Percentiles rank a stretch among this genome's conserved stretches.
Evolutionary conservation across 2,888 invertebrate species (phyloP).

Genomic region (Platyscelio sp.): DNA sequence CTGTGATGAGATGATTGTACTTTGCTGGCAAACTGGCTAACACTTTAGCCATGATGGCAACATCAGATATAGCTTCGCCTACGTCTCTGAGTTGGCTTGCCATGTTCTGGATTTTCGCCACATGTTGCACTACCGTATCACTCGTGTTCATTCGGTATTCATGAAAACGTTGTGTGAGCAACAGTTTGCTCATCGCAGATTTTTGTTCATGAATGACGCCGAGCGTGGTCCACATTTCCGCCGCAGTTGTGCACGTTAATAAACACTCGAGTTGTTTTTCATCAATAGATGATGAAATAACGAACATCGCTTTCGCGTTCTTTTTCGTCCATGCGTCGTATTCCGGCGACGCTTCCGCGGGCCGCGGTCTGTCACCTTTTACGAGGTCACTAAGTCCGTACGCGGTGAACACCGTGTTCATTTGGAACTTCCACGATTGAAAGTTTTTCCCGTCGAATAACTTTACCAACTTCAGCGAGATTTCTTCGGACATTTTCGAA

Average conservation of each 20-base stretch:
- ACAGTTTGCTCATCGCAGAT: conserved; percentile 71
- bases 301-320: conserved; percentile 72
- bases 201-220: conserved; percentile 72
- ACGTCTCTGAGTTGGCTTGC: conserved; percentile 68
- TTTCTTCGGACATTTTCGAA: conserved; percentile 18
- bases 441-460: conserved; percentile 48
- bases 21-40: conserved; percentile 72
- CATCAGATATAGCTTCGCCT: conserved; percentile 59
- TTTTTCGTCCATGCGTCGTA: conserved; percentile 44
- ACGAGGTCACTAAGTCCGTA: no score
- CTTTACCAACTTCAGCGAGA: background rate
- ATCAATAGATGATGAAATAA: conserved; percentile 71
- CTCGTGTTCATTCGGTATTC: conserved; percentile 44
- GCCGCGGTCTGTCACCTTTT: background rate
- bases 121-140: conserved; percentile 71
- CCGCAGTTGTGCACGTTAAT: conserved; percentile 67
- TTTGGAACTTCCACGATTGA: conserved; percentile 62
- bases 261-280: conserved; percentile 65
- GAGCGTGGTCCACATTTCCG: conserved; percentile 73
- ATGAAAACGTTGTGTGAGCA: conserved; percentile 68
- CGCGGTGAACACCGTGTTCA: conserved; percentile 26
- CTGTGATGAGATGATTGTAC: conserved; percentile 75
- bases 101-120: conserved; percentile 69
- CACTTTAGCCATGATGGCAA: conserved; percentile 72
- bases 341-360: background rate